A percentile compares a stretch with the other conserved stretches of the same genome.
These are phyloP conservation scores for Lepidurus arcticus DNA, from an alignment of 1,140 invertebrate species.

Conservation along the genomic window DNA sequence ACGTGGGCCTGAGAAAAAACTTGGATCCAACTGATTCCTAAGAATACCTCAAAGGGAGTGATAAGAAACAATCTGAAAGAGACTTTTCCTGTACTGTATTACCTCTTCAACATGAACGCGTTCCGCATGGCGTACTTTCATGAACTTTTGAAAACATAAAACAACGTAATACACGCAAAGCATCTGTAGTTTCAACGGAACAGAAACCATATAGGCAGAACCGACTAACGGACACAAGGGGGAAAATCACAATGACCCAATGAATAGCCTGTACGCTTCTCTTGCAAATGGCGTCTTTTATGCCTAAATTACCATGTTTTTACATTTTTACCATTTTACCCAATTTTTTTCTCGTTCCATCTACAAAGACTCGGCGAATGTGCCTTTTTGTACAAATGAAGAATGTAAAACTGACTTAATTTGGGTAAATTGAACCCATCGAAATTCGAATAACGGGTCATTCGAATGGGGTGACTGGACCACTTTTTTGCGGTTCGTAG, in stretches of 20 bases:
- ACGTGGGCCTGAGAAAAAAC: constrained; percentile 3
- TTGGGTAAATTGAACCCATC: no score
- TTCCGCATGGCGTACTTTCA: not conserved
- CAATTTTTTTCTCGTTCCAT: not conserved
- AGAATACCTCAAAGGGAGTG: not conserved
- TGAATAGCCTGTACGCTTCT: not conserved
- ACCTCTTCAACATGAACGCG: not conserved
- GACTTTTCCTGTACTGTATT: not conserved
- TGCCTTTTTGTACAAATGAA: no score
- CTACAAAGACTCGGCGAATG: no score
- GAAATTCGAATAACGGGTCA: no score
- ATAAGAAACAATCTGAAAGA: not conserved
- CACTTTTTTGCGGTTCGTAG: no score
- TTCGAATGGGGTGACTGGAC: no score
- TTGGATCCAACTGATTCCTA: constrained; percentile 18
- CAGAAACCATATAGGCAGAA: not conserved
- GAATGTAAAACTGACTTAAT: no score
- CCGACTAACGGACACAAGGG: not conserved
- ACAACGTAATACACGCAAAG: not conserved
- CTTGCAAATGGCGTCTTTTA: not conserved
- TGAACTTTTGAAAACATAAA: not conserved
- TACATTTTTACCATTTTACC: no score
- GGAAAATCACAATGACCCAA: not conserved
- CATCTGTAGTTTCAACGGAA: constrained; percentile 9
- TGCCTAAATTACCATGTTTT: not conserved